A percentile compares a stretch with the other conserved stretches of the same genome.
These are phyloP conservation scores for Drosophila littoralis DNA, from an alignment of 1,140 invertebrate genomes.

Conservation along the genomic window DNA sequence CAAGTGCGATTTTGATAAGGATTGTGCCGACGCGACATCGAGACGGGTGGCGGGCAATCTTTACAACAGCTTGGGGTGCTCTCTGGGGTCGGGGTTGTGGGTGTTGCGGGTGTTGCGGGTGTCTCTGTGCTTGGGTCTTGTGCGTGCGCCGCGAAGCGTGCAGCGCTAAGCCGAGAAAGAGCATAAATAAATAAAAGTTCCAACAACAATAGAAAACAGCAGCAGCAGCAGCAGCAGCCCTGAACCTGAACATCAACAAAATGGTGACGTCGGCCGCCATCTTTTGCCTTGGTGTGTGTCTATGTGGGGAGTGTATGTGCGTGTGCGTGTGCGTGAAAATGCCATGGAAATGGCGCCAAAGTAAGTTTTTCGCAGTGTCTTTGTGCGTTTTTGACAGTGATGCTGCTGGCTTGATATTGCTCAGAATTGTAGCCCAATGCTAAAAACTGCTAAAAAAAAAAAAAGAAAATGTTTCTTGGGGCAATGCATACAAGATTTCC, in stretches of 20 bases:
- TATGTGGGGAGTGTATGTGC: neutral
- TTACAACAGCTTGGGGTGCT: slow-evolving; percentile 6
- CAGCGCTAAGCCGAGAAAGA: slow-evolving; percentile 79
- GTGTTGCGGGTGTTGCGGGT: slow-evolving; percentile 12
- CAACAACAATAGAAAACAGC: slow-evolving; percentile 57
- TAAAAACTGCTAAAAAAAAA: no score
- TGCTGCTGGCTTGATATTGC: no score
- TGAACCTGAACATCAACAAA: slow-evolving; percentile 48
- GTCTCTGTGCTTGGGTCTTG: slow-evolving; percentile 14
- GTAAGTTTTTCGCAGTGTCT: slow-evolving; percentile 53
- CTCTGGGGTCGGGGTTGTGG: no score
- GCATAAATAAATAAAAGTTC: slow-evolving; percentile 80
- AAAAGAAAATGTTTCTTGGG: no score
- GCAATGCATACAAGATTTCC: no score
- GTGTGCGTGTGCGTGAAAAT: slow-evolving; percentile 46
- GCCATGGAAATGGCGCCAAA: slow-evolving; percentile 78
- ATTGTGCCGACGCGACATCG: slow-evolving; percentile 32
- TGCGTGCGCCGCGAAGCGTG: slow-evolving; percentile 68
- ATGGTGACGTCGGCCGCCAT: slow-evolving; percentile 74
- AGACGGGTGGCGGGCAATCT: slow-evolving; percentile 20
- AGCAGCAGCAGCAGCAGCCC: slow-evolving; percentile 2
- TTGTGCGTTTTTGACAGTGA: neutral
- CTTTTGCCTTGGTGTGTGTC: slow-evolving; percentile 36
- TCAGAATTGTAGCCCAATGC: no score
- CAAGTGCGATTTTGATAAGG: slow-evolving; percentile 55